Percentiles rank a stretch among this genome's conserved stretches.
phyloP scores from a whole-genome alignment of 2,113 vertebrate species.

The Silurus asotus region DNA sequence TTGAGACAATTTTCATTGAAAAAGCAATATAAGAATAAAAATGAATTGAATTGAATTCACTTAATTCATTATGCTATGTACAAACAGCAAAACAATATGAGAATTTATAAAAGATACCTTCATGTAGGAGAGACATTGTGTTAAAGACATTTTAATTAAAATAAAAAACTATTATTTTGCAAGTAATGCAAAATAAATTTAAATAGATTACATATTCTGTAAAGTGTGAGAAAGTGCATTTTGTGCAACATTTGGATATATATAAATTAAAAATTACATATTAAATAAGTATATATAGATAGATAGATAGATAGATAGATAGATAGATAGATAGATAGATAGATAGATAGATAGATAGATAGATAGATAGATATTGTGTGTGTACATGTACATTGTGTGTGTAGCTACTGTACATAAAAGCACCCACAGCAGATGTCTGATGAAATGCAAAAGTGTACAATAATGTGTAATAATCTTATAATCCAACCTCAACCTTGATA shows the following conservation, averaged over 20 bases:
- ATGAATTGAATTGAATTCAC: too few relatives aligned
- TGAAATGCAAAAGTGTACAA: conserved; percentile 1
- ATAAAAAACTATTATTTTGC: not conserved
- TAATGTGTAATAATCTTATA: conserved; percentile 62
- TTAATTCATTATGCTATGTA: not conserved
- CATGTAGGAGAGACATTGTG: not conserved
- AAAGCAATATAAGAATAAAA: too few relatives aligned
- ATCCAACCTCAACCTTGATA: conserved; percentile 60
- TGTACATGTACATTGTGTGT: too few relatives aligned
- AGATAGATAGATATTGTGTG: too few relatives aligned
- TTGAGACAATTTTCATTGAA: too few relatives aligned
- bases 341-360: too few relatives aligned
- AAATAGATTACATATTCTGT: not conserved
- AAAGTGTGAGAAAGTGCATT: too few relatives aligned
- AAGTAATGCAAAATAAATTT: not conserved
- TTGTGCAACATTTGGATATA: not conserved
- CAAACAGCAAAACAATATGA: not conserved
- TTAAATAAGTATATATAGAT: not conserved
- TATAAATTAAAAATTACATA: not conserved
- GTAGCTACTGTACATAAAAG: not conserved
- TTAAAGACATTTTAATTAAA: not conserved
- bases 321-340: too few relatives aligned
- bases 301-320: too few relatives aligned
- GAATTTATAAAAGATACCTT: not conserved
- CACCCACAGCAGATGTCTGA: not conserved